Base-by-base conservation (phyloP, 1,140 invertebrate species). In the Adoxophyes honmai region DNA sequence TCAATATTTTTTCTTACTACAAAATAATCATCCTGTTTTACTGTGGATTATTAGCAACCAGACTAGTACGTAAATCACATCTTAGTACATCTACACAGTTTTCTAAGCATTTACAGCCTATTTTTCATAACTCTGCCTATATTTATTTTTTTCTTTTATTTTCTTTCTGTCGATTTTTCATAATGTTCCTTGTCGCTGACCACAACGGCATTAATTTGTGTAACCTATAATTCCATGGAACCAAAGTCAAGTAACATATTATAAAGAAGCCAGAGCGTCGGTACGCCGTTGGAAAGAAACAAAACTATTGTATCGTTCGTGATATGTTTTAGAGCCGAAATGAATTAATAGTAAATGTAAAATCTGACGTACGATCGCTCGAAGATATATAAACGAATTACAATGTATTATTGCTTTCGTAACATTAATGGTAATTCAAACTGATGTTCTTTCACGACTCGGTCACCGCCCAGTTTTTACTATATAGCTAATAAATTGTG, bases 211-310 rank as follows among this genome's bases (percentile, higher is more conserved):
- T n/a, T n/a, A n/a, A n/a, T 37, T 54, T 38, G 55, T 54, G 34
- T 59, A 52, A 62, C 51, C 56, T 68, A 48, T 48, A 58, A 69
- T 55, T 48, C 59, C 68, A 83, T 85, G 84, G 84, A 87, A 87
- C 84, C 82, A 87, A 87, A 87, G 82, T 81, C 78, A 83, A 84
- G 81, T 59, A 74, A 84, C 76, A 79, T 68, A 60, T n/a, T 48
- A 60, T 28, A 60, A 62, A 60, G 67, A 64, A 59, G 65, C 66
- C 53, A 16, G 55, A 66, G 55, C 57, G 52, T 55, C 55, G 52
- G 14, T 18, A 34, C 42, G 33, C 36, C 21, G 10, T 44, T 16
- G 52, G 52, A 28, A 34, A 51, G 37, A 60, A 71, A 73, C 64
- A 56, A 59, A 66, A 66, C 66, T 66, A 72, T 52, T 52, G 33